Conservation (phyloP, 64 coral and sea anemone species). For the Porites lutea region DNA sequence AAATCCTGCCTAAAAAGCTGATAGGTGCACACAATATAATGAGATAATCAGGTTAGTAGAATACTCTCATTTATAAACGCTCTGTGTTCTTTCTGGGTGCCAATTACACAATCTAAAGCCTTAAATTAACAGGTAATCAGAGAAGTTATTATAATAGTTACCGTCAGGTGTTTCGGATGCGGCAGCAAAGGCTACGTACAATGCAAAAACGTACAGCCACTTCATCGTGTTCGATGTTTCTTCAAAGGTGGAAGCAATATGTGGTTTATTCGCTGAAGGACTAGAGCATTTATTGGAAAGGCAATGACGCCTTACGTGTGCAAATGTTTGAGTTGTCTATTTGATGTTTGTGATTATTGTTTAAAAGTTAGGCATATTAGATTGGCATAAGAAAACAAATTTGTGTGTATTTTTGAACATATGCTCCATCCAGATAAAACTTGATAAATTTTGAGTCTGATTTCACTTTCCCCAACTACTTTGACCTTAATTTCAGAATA, state of each 20-base stretch:
- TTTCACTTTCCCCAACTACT: too few species aligned
- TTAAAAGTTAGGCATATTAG: neutral
- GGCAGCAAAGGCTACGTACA: neutral
- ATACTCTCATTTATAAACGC: too few species aligned
- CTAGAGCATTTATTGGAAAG: neutral
- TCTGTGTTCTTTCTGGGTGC: neutral
- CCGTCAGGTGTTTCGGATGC: slow-evolving; percentile 19
- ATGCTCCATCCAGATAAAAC: too few species aligned
- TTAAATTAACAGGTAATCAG: neutral
- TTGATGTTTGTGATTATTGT: neutral
- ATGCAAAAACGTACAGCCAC: slow-evolving; percentile 6
- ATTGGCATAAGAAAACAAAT: too few species aligned
- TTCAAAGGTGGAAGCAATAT: neutral
- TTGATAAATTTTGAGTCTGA: too few species aligned
- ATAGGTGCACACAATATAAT: too few species aligned
- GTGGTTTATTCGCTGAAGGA: neutral
- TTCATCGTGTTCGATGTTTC: slow-evolving; percentile 16
- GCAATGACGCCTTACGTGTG: neutral
- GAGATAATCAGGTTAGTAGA: too few species aligned
- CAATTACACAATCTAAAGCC: neutral
- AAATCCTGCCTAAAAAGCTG: too few species aligned
- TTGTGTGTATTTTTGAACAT: too few species aligned
- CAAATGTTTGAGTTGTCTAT: neutral
- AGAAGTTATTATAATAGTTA: neutral
- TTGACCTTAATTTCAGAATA: too few species aligned